Percentiles rank a stretch among this genome's conserved stretches.
Conservation (phyloP, 2,888 invertebrate genomes). For the Quadriops clusia region DNA sequence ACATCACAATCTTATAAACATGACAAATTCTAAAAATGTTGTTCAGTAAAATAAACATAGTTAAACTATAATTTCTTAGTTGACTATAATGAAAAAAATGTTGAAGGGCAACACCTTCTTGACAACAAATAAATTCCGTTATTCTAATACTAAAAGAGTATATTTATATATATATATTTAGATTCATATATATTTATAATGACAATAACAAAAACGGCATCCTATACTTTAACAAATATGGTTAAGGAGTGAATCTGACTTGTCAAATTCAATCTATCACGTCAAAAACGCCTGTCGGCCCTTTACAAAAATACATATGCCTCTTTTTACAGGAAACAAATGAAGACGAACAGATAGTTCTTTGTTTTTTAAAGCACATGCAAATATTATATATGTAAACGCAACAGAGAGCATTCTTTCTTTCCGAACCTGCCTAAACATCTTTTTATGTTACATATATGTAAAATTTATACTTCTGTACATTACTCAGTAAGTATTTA, state of each 20-base stretch:
- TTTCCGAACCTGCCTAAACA: slow-evolving; percentile 18
- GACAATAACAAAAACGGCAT: too few relatives aligned
- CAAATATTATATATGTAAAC: slow-evolving; percentile 11
- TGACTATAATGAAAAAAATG: too few relatives aligned
- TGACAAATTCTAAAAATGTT: too few relatives aligned
- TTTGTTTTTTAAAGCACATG: slow-evolving; percentile 14
- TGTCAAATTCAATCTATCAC: slow-evolving; percentile 36
- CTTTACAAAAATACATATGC: slow-evolving; percentile 39
- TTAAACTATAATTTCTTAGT: too few relatives aligned
- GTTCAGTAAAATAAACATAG: too few relatives aligned
- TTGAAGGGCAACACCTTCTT: too few relatives aligned
- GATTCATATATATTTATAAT: too few relatives aligned
- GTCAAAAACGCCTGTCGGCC: slow-evolving; percentile 30
- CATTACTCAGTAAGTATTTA: slow-evolving; percentile 21
- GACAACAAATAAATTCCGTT: too few relatives aligned
- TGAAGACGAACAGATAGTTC: slow-evolving; percentile 11
- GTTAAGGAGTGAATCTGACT: slow-evolving; percentile 28
- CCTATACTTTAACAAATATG: slow-evolving; percentile 16
- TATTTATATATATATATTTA: too few relatives aligned
- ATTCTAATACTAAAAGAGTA: too few relatives aligned
- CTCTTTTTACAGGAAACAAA: slow-evolving; percentile 22
- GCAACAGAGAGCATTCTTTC: slow-evolving; percentile 14
- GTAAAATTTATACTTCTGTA: slow-evolving; percentile 24
- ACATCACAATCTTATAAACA: too few relatives aligned
- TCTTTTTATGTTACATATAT: slow-evolving; percentile 24